Conservation (phyloP, 2,888 invertebrate species). For the Parascotia fuliginaria region DNA sequence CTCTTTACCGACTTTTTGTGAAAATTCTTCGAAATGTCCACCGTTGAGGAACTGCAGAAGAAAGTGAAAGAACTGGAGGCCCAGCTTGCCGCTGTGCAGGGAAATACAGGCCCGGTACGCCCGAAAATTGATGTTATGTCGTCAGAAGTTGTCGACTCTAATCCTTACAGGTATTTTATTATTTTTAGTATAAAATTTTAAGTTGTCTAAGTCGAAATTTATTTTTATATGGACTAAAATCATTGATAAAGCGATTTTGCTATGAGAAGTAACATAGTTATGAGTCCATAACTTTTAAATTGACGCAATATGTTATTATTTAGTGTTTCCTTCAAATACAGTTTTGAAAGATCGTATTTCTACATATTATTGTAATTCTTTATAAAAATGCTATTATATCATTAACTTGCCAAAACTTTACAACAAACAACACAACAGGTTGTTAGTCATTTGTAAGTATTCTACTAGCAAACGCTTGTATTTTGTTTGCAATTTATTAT, state of each 20-base stretch:
- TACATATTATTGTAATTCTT: not conserved
- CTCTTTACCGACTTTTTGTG: constrained; percentile 32
- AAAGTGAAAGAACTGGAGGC: constrained; percentile 88
- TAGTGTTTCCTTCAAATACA: not conserved
- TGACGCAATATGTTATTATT: constrained; percentile 20
- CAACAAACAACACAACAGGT: too few species aligned
- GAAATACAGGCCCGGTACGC: constrained; percentile 78
- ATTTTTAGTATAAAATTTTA: not conserved
- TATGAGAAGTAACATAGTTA: not conserved
- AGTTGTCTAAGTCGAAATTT: not conserved
- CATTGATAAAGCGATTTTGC: too few species aligned
- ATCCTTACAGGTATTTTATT: constrained; percentile 95
- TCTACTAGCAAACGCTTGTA: too few species aligned
- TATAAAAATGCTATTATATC: too few species aligned
- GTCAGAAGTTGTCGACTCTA: constrained; percentile 98
- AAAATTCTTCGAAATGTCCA: constrained; percentile 80
- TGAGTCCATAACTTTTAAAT: constrained; percentile 1
- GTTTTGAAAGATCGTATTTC: not conserved
- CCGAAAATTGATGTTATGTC: constrained; percentile 96
- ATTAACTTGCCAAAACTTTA: too few species aligned
- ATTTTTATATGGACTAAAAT: not conserved
- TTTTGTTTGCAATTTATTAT: too few species aligned
- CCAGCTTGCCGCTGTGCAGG: constrained; percentile 83
- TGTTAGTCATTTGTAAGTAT: too few species aligned
- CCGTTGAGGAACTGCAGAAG: constrained; percentile 86